Evolutionary conservation across 2,797 vertebrate species (phyloP).

Genomic region (Enteromius afrohamiltoni): DNA sequence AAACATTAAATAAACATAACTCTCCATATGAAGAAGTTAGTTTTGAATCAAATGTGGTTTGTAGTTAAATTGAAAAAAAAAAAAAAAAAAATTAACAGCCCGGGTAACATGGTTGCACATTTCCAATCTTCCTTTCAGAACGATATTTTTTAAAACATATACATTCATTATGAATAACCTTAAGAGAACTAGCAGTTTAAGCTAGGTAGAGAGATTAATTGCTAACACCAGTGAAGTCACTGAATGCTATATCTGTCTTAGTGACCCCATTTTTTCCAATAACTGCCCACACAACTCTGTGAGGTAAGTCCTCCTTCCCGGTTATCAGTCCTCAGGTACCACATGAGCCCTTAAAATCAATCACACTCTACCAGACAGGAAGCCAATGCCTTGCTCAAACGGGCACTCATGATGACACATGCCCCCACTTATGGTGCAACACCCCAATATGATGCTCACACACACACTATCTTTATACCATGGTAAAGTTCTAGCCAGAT

Average conservation of each 20-base stretch:
- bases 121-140: not conserved
- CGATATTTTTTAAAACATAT: not conserved
- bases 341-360: conserved; percentile 41
- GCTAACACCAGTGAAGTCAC: conserved; percentile 26
- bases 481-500: not conserved
- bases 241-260: conserved; percentile 40
- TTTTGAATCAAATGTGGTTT: not conserved
- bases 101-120: not conserved
- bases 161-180: not conserved
- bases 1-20: not conserved
- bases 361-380: conserved; percentile 44
- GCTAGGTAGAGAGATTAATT: conserved; percentile 3
- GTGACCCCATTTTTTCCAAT: conserved; percentile 38
- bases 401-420: conserved; percentile 56
- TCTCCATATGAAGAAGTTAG: not conserved
- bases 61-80: too few relatives aligned
- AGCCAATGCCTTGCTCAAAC: conserved; percentile 46
- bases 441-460: conserved; percentile 15
- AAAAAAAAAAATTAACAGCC: not conserved
- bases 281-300: conserved; percentile 30
- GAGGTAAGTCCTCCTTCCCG: conserved; percentile 36
- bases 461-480: conserved; percentile 12
- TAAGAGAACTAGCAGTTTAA: conserved; percentile 5
- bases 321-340: conserved; percentile 43
- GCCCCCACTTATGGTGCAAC: conserved; percentile 29